These are phyloP conservation scores for Hirtodrosophila alboralis DNA, from an alignment of 2,888 invertebrate species.

Conservation along the genomic window DNA sequence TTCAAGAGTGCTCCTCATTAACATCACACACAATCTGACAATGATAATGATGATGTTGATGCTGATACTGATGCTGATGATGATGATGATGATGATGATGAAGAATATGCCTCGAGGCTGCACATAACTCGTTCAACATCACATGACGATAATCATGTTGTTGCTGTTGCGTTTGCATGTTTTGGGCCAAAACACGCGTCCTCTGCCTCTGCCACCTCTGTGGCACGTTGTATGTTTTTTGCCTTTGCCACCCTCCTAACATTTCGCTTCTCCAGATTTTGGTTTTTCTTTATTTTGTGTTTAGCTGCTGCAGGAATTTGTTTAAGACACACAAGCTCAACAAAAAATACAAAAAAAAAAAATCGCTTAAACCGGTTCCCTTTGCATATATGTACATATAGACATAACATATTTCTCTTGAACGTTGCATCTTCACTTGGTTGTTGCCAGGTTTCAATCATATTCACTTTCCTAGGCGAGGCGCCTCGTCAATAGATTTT, in stretches of 20 bases:
- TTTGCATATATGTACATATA: slow-evolving; percentile 34
- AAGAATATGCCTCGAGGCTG: slow-evolving; percentile 30
- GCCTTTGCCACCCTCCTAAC: slow-evolving; percentile 8
- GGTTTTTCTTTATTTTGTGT: slow-evolving; percentile 16
- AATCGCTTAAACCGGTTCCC: slow-evolving; percentile 55
- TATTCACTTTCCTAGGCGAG: slow-evolving; percentile 40
- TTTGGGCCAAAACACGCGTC: slow-evolving; percentile 52
- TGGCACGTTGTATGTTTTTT: slow-evolving; percentile 39
- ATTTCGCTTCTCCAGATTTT: slow-evolving; percentile 10
- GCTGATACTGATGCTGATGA: slow-evolving; percentile 23
- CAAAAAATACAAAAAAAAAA: slow-evolving; percentile 10
- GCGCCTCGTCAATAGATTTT: slow-evolving; percentile 25
- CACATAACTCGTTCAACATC: slow-evolving; percentile 54
- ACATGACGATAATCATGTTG: slow-evolving; percentile 30
- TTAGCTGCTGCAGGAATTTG: slow-evolving; percentile 49
- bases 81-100: slow-evolving; percentile 10
- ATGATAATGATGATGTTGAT: slow-evolving; percentile 15
- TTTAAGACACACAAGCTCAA: slow-evolving; percentile 32
- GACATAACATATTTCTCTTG: no score
- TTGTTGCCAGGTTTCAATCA: slow-evolving; percentile 26
- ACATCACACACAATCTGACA: slow-evolving; percentile 50
- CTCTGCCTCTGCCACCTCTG: neutral
- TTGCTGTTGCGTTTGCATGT: slow-evolving; percentile 27
- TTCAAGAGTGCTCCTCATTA: slow-evolving; percentile 61
- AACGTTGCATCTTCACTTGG: slow-evolving; percentile 11